phyloP scores from a whole-genome alignment of 2,113 vertebrate species.

The Mastomys natalensis region DNA sequence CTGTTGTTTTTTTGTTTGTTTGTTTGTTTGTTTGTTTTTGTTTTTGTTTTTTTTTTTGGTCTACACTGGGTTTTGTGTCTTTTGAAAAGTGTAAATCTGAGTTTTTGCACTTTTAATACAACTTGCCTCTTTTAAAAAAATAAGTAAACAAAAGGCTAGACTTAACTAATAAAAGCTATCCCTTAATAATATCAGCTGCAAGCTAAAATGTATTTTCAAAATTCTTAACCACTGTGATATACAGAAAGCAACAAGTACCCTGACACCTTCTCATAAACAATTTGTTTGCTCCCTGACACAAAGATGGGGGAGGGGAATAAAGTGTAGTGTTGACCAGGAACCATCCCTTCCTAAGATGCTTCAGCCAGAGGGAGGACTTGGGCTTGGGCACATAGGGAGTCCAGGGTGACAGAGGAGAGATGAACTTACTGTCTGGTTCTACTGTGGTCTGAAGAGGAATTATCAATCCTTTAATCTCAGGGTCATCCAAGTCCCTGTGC shows the following conservation, averaged over 20 bases:
- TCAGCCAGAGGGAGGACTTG: not conserved
- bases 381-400: not conserved
- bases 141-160: not conserved
- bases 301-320: too few relatives aligned
- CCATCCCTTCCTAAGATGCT: not conserved
- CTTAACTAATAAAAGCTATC: not conserved
- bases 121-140: not conserved
- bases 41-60: too few relatives aligned
- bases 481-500: not conserved
- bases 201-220: not conserved
- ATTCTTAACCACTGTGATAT: not conserved
- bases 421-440: not conserved
- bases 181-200: not conserved
- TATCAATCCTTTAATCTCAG: not conserved
- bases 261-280: accelerated
- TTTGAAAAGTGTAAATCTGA: not conserved
- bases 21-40: too few relatives aligned
- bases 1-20: too few relatives aligned
- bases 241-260: not conserved
- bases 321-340: not conserved
- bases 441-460: not conserved
- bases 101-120: slow-evolving; percentile 11
- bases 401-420: accelerated
- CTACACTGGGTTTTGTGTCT: not conserved
- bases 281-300: not conserved